Evolutionary conservation across 1,140 invertebrate genomes (phyloP).

Genomic region (Drosophila nasuta): DNA sequence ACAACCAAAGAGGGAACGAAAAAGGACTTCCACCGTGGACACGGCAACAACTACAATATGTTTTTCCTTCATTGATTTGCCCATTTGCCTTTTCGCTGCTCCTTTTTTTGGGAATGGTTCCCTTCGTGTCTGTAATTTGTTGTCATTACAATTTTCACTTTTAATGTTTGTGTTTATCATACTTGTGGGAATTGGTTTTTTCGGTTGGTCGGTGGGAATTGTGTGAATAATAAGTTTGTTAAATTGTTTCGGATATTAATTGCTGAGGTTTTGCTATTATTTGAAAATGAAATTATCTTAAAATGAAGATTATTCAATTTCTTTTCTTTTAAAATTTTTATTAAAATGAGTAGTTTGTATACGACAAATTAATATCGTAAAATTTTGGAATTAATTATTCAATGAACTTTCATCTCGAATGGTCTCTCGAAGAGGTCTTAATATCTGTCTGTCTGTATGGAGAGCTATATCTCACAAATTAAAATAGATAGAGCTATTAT

Average conservation of each 20-base stretch:
- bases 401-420: no score
- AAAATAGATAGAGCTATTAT: no score
- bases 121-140: constrained; percentile 71
- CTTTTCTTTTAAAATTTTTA: no score
- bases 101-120: constrained; percentile 6
- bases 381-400: no score
- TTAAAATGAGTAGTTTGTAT: no score
- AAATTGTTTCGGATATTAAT: neutral
- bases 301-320: no score
- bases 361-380: no score
- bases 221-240: neutral
- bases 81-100: neutral
- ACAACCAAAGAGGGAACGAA: constrained; percentile 33
- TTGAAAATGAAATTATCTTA: no score
- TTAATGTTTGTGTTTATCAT: constrained; percentile 49
- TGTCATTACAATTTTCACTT: constrained; percentile 81
- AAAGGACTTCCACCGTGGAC: constrained; percentile 43
- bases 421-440: no score
- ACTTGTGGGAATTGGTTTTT: constrained; percentile 54
- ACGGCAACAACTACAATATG: constrained; percentile 62
- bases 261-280: no score
- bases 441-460: no score
- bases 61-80: constrained; percentile 31
- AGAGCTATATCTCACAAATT: no score
- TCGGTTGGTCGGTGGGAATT: constrained; percentile 34